A percentile compares a stretch with the other conserved stretches of the same genome.
These are phyloP conservation scores for Drosophila yooni DNA, from an alignment of 2,888 invertebrate genomes.

Conservation along the genomic window DNA sequence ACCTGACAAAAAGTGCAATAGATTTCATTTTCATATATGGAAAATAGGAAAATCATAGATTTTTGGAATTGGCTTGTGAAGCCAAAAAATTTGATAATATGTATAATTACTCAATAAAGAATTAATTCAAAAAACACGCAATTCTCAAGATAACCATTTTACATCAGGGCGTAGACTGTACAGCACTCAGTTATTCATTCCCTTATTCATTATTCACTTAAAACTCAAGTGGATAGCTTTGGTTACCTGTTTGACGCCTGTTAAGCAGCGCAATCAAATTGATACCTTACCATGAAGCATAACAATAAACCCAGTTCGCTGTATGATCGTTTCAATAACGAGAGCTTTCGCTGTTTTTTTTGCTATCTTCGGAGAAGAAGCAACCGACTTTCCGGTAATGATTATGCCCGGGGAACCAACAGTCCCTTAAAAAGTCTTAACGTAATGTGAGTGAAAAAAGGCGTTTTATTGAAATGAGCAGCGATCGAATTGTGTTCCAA, in stretches of 20 bases:
- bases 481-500: conserved; percentile 70
- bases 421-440: conserved; percentile 37
- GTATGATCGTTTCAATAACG: conserved; percentile 64
- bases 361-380: conserved; percentile 20
- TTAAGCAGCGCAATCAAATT: conserved; percentile 31
- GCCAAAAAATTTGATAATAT: neutral
- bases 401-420: conserved; percentile 51
- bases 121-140: too few relatives aligned
- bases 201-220: too few relatives aligned
- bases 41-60: neutral
- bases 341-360: conserved; percentile 53
- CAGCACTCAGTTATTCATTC: neutral
- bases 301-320: conserved; percentile 68
- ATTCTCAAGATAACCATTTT: neutral
- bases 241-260: conserved; percentile 1
- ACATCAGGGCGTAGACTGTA: neutral
- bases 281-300: conserved; percentile 55
- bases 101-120: too few relatives aligned
- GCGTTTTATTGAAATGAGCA: conserved; percentile 72
- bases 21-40: neutral
- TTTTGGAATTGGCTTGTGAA: too few relatives aligned
- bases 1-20: neutral
- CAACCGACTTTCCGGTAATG: conserved; percentile 71
- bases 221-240: neutral
- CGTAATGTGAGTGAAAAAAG: conserved; percentile 47